phyloP scores from a whole-genome alignment of 23 tunicate genomes.

The Halocynthia aurantium region DNA sequence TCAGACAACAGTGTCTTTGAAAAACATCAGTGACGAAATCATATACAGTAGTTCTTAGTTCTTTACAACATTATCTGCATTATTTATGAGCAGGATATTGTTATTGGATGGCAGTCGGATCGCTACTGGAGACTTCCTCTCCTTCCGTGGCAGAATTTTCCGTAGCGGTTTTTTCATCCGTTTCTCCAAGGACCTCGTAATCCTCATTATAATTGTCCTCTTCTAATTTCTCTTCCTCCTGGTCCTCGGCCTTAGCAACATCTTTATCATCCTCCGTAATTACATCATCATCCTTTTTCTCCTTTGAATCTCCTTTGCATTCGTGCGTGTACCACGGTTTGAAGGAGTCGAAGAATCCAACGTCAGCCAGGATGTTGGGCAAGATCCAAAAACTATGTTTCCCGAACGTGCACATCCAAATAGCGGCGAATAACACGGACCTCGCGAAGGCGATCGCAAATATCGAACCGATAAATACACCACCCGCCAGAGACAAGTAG shows the following conservation, averaged over 20 bases:
- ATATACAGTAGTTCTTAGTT: too few species aligned
- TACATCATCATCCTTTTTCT: slow-evolving; percentile 12
- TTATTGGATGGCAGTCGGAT: too few species aligned
- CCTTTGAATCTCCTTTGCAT: slow-evolving; percentile 19
- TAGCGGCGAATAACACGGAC: slow-evolving; percentile 44
- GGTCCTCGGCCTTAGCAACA: not conserved
- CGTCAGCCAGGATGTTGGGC: slow-evolving; percentile 87
- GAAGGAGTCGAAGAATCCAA: slow-evolving; percentile 93
- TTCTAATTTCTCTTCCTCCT: too few species aligned
- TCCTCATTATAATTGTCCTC: too few species aligned
- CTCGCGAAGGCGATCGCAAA: slow-evolving; percentile 55
- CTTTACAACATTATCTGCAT: too few species aligned
- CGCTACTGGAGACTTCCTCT: too few species aligned
- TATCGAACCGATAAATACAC: slow-evolving; percentile 56
- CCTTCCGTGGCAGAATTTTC: too few species aligned
- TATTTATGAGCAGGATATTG: too few species aligned
- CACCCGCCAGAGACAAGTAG: slow-evolving; percentile 64
- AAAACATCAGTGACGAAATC: too few species aligned
- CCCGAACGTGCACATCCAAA: slow-evolving; percentile 74
- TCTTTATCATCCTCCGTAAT: slow-evolving; percentile 18
- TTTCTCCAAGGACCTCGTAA: too few species aligned
- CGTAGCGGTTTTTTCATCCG: too few species aligned
- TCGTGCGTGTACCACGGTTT: slow-evolving; percentile 80
- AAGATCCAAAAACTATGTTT: slow-evolving; percentile 90
- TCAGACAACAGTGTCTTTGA: too few species aligned